A percentile compares a stretch with the other conserved stretches of the same genome.
Conservation (phyloP, 2,888 invertebrate species). For the Himalopsyche tibetana region DNA sequence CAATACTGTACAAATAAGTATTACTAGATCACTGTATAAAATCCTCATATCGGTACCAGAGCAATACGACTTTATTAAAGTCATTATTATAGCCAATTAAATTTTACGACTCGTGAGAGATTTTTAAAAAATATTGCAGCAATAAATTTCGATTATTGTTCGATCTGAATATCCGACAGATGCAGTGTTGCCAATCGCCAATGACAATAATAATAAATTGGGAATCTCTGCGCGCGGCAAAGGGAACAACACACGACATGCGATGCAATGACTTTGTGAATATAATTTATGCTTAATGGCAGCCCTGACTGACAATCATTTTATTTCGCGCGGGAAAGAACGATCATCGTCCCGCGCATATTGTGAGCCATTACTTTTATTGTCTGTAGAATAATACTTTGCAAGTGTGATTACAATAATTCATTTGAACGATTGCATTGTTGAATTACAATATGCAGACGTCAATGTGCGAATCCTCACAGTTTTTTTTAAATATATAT, state of each 20-base stretch:
- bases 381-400: constrained; percentile 41
- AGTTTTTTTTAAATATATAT: background rate
- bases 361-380: constrained; percentile 36
- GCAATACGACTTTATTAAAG: no score
- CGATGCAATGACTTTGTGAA: constrained; percentile 31
- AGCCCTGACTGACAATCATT: constrained; percentile 42
- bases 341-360: constrained; percentile 15
- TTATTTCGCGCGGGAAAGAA: constrained; percentile 33
- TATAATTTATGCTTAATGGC: constrained; percentile 42
- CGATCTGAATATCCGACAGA: background rate
- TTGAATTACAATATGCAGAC: constrained; percentile 24
- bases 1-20: no score
- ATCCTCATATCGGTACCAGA: no score
- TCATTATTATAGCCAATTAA: no score
- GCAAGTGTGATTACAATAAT: constrained; percentile 45
- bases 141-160: no score
- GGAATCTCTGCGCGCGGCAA: constrained; percentile 38
- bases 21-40: no score
- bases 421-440: constrained; percentile 45
- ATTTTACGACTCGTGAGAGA: no score
- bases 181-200: background rate
- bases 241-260: background rate
- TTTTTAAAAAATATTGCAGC: no score
- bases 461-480: background rate
- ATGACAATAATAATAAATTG: constrained; percentile 35